Evolutionary conservation across 2,113 vertebrate genomes (phyloP), one percentile per base, ranked within the genome.

Genomic region (Pipra filicauda): DNA sequence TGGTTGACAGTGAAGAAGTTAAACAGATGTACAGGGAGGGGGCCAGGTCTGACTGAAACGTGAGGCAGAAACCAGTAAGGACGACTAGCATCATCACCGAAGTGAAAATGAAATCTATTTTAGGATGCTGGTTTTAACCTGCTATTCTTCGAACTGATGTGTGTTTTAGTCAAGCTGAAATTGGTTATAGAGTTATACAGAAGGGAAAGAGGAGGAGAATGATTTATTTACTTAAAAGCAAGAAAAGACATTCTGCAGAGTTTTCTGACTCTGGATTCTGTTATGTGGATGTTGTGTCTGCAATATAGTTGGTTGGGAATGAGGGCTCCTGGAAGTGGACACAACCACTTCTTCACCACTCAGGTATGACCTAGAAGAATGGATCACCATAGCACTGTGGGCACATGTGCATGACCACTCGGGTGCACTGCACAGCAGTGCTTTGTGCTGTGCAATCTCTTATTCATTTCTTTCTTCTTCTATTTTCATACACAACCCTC

Each of bases 41-140:
- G 11, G 15, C 12, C 6, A 8, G 37, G 12, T 76, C 33, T 87
- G 54, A 44, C 39, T 61, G 64, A 24, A 27, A 26, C 33, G 88
- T 52, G 71, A 95, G 82, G 58, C 74, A 84, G 51, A n/a, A 87
- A 75, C 69, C 82, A 70, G 67, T 80, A 85, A 89, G 73, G 55
- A 67, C 58, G 33, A 77, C 27, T 89, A 73, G 46, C 69, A 89
- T 51, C 54, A 82, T 23, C 44, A 70, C 4, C 17, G 58, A 91
- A 96, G 78, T 64, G 87, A 94, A 89, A 97, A 95, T 75, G 28
- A 96, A 95, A 69, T 95, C 75, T 93, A n/a, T 91, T 95, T 93
- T 62, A 77, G 96, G 94, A 52, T 93, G 69, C n/a, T 64, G 23
- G 8, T 93, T 97, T 85, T 5, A 87, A 96, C 92, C 41, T 93